These are phyloP conservation scores for Heteronetta atricapilla DNA, from an alignment of 2,113 vertebrate species.

Conservation along the genomic window DNA sequence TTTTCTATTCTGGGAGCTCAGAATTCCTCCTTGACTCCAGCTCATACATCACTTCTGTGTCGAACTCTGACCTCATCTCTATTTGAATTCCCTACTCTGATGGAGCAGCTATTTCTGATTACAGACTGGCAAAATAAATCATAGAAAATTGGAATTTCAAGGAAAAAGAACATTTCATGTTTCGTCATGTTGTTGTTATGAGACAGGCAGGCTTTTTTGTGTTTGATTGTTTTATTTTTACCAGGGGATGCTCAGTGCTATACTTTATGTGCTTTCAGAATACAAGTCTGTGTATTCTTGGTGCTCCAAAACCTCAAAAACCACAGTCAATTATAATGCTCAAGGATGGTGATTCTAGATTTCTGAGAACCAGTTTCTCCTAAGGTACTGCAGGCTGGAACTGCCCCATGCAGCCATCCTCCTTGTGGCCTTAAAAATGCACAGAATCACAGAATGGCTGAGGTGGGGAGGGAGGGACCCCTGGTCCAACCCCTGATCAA, in stretches of 20 bases:
- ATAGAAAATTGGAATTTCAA: conserved; percentile 42
- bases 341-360: conserved; percentile 38
- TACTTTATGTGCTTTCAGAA: conserved; percentile 26
- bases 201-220: background rate
- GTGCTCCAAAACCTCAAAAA: conserved; percentile 50
- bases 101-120: conserved; percentile 43
- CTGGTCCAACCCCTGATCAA: background rate
- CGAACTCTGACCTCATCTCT: conserved; percentile 2
- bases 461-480: background rate
- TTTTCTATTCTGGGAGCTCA: conserved; percentile 31
- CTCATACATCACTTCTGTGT: background rate
- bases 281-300: background rate
- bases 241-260: background rate
- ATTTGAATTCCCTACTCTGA: conserved; percentile 17
- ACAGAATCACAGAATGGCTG: background rate
- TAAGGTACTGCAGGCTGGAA: conserved; percentile 35
- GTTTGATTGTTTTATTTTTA: conserved; percentile 46
- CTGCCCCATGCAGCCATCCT: background rate
- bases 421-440: background rate
- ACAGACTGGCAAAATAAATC: conserved; percentile 28
- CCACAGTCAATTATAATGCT: background rate
- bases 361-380: conserved; percentile 37
- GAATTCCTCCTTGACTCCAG: conserved; percentile 16
- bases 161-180: conserved; percentile 33
- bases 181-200: background rate